Percentiles rank a stretch among this genome's conserved stretches.
Evolutionary conservation across 2,888 invertebrate species (phyloP).

Genomic region (Tetranychus truncatus): DNA sequence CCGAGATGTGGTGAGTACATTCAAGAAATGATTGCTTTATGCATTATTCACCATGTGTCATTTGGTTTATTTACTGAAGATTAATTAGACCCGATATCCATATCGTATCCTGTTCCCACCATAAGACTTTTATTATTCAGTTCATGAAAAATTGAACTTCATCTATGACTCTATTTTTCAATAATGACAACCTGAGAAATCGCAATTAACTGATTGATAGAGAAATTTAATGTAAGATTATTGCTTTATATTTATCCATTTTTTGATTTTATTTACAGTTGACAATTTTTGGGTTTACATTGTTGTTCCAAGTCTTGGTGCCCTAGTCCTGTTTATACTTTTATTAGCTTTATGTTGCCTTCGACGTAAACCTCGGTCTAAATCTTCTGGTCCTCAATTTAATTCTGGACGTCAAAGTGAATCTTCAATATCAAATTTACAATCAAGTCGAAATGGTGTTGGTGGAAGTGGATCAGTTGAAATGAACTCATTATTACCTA

Average conservation of each 20-base stretch:
- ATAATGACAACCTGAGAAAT: too few species aligned
- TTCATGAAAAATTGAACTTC: too few species aligned
- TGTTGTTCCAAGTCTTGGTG: conserved; percentile 39
- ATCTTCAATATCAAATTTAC: background rate
- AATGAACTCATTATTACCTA: conserved; percentile 51
- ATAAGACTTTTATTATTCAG: too few species aligned
- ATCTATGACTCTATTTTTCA: too few species aligned
- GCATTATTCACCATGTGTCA: background rate
- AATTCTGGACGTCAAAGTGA: background rate
- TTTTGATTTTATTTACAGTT: conserved; percentile 35
- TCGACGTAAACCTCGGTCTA: conserved; percentile 30
- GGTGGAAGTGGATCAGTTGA: conserved; percentile 43
- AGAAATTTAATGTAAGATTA: too few species aligned
- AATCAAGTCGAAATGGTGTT: background rate
- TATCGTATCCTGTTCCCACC: too few species aligned
- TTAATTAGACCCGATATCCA: too few species aligned
- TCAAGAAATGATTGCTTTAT: background rate
- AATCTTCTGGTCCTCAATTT: conserved; percentile 24
- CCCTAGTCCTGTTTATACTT: conserved; percentile 28
- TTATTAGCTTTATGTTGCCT: conserved; percentile 28
- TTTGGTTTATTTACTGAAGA: too few species aligned
- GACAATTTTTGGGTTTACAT: conserved; percentile 65
- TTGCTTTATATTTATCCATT: background rate
- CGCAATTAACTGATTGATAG: too few species aligned
- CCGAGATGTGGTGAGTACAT: conserved; percentile 54